Evolutionary conservation across 2,113 vertebrate genomes (phyloP).

Genomic region (Otis tarda): DNA sequence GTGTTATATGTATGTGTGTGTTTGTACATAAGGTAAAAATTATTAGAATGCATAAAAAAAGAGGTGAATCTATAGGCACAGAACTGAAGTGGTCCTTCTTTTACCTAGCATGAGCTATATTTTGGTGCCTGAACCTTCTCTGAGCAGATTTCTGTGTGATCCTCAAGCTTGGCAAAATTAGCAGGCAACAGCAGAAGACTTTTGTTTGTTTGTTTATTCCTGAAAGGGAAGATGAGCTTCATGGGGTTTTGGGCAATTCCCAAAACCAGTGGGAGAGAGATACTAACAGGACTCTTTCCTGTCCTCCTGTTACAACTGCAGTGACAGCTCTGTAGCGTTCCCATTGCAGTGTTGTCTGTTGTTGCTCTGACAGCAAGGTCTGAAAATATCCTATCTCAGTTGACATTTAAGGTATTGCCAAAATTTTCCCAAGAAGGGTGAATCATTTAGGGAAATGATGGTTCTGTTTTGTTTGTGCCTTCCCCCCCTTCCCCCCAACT

Average conservation of each 20-base stretch:
- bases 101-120: not conserved
- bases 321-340: not conserved
- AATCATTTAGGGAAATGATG: not conserved
- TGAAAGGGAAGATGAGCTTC: not conserved
- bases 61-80: not conserved
- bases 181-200: not conserved
- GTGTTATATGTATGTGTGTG: not conserved
- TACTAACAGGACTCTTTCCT: not conserved
- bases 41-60: not conserved
- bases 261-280: not conserved
- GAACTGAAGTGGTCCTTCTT: not conserved
- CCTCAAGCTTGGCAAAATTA: not conserved
- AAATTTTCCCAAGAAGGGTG: not conserved
- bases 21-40: not conserved
- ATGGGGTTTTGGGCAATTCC: not conserved
- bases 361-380: not conserved
- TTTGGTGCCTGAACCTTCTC: not conserved
- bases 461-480: not conserved
- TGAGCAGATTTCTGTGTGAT: not conserved
- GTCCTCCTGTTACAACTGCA: not conserved
- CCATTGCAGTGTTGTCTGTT: not conserved
- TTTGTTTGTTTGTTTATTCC: not conserved
- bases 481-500: not conserved
- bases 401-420: conserved; percentile 23
- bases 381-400: conserved; percentile 3